These are phyloP conservation scores for Lanius ludovicianus DNA, from an alignment of 2,113 vertebrate genomes.

Conservation along the genomic window DNA sequence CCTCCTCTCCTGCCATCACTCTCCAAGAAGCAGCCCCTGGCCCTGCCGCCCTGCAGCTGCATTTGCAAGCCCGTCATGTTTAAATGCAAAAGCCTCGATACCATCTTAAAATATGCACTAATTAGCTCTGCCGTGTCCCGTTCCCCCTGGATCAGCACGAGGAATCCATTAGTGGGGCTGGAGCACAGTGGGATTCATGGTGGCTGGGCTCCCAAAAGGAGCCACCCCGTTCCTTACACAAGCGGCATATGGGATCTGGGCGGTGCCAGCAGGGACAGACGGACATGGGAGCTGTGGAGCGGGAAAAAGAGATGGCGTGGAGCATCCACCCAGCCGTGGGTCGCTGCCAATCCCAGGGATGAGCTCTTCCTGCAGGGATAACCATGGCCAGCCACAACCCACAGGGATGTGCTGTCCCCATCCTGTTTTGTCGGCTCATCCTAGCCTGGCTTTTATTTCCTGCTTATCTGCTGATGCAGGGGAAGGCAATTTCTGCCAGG, in stretches of 20 bases:
- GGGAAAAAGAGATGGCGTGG: background rate
- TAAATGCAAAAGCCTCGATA: background rate
- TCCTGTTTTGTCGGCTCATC: background rate
- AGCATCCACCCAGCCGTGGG: background rate
- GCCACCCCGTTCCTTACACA: background rate
- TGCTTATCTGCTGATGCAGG: background rate
- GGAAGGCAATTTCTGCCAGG: background rate
- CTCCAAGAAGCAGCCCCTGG: background rate
- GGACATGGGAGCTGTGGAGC: background rate
- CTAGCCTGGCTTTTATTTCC: background rate
- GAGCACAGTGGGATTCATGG: fast-evolving
- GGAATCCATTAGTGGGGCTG: background rate
- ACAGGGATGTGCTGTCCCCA: fast-evolving
- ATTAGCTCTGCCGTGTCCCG: background rate
- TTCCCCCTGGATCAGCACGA: background rate
- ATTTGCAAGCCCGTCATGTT: background rate
- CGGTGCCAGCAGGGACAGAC: fast-evolving
- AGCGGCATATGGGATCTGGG: background rate
- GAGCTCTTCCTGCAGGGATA: background rate
- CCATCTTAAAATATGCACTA: background rate
- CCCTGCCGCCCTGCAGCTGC: background rate
- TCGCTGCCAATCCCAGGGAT: background rate
- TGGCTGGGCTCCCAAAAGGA: background rate
- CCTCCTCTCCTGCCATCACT: background rate
- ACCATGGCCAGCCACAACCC: background rate